These are phyloP conservation scores for Coracopsis vasa DNA, from an alignment of 2,113 vertebrate species.

Conservation along the genomic window DNA sequence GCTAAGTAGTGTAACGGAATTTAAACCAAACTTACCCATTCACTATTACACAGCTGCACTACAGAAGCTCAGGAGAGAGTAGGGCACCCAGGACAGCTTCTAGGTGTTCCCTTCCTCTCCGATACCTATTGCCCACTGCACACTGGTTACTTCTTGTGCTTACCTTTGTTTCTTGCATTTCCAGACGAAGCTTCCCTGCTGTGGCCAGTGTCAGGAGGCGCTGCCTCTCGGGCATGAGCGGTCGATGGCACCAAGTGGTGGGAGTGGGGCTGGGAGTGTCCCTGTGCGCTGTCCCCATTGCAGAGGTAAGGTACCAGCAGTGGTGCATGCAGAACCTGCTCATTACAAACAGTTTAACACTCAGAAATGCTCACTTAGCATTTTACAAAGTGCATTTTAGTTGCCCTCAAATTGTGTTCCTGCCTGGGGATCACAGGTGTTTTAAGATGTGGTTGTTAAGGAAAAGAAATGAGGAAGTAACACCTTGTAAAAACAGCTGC, in stretches of 20 bases:
- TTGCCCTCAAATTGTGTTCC: background rate
- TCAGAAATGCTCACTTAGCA: fast-evolving
- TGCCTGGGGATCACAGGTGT: background rate
- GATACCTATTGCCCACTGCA: fast-evolving
- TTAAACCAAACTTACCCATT: background rate
- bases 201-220: background rate
- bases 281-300: slow-evolving; percentile 73
- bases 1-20: background rate
- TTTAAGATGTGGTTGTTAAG: background rate
- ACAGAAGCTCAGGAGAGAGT: fast-evolving
- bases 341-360: fast-evolving
- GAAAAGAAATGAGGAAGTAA: background rate
- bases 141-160: background rate
- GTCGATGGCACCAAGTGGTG: slow-evolving; percentile 52
- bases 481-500: background rate
- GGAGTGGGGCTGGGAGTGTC: slow-evolving; percentile 69
- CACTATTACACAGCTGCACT: fast-evolving
- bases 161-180: background rate
- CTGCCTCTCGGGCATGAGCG: background rate
- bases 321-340: fast-evolving
- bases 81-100: background rate
- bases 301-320: slow-evolving; percentile 61
- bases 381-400: background rate
- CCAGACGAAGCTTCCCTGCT: slow-evolving; percentile 38
- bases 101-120: background rate